Evolutionary conservation across 2,888 invertebrate genomes (phyloP).

Genomic region (Conistra vaccinii): DNA sequence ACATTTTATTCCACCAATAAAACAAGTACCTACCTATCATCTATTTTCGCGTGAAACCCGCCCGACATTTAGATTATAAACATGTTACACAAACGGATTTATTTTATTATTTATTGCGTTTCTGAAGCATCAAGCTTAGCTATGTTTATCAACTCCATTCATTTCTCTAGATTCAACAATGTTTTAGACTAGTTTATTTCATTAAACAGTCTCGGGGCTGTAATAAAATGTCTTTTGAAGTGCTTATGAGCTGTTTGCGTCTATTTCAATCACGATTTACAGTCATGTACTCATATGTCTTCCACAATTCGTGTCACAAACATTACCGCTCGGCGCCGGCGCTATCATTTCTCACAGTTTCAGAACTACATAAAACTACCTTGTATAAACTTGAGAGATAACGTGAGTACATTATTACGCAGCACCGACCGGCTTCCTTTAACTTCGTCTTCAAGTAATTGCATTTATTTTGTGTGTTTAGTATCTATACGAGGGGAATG

Average conservation of each 20-base stretch:
- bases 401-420: constrained; percentile 44
- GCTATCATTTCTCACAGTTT: constrained; percentile 23
- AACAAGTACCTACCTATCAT: constrained; percentile 61
- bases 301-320: constrained; percentile 23
- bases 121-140: constrained; percentile 28
- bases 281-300: constrained; percentile 32
- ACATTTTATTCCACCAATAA: constrained; percentile 70
- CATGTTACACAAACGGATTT: constrained; percentile 63
- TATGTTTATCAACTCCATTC: constrained; percentile 35
- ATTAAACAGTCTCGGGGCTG: constrained; percentile 9
- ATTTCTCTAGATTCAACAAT: constrained; percentile 27
- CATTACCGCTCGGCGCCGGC: constrained; percentile 16
- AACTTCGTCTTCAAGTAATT: constrained; percentile 70
- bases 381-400: constrained; percentile 41
- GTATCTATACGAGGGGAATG: constrained; percentile 73
- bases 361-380: constrained; percentile 34
- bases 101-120: constrained; percentile 56
- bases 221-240: constrained; percentile 48
- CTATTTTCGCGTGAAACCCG: constrained; percentile 65
- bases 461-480: constrained; percentile 77
- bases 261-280: constrained; percentile 29
- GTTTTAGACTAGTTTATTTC: constrained; percentile 35
- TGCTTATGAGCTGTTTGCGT: constrained; percentile 20
- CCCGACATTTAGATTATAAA: constrained; percentile 68
- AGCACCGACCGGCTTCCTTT: constrained; percentile 59